A percentile compares a stretch with the other conserved stretches of the same genome.
Conservation (phyloP, 2,113 vertebrate species). For the Amphilophus citrinellus region DNA sequence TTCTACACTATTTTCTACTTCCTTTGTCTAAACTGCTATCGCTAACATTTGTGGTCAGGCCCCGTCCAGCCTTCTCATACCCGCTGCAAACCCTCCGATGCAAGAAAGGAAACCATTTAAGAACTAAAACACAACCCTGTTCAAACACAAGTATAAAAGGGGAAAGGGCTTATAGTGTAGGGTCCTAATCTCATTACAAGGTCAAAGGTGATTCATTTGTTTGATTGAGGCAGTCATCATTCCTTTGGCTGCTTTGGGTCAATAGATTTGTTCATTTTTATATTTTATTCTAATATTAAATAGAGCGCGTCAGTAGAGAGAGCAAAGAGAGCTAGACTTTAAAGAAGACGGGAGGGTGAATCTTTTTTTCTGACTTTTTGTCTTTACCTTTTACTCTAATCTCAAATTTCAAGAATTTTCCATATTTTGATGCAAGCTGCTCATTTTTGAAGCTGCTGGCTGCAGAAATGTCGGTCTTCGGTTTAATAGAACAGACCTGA, state of each 20-base stretch:
- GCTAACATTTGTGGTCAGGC: background rate
- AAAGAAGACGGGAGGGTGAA: background rate
- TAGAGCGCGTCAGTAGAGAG: background rate
- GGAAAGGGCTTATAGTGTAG: background rate
- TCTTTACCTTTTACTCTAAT: background rate
- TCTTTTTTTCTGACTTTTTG: conserved; percentile 21
- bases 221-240: conserved; percentile 38
- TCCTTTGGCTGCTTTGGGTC: conserved; percentile 48
- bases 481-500: background rate
- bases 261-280: conserved; percentile 17
- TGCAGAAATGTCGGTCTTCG: background rate
- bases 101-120: conserved; percentile 20
- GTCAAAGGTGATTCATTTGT: conserved; percentile 19
- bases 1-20: background rate
- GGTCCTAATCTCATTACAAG: conserved; percentile 1
- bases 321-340: background rate
- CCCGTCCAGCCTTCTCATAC: conserved; percentile 52
- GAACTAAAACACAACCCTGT: background rate
- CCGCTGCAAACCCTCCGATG: conserved; percentile 49
- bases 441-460: background rate
- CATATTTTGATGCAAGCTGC: background rate
- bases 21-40: background rate
- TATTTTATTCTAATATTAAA: conserved; percentile 1
- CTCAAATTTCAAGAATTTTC: background rate
- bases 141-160: background rate